Conservation (phyloP, 2,888 invertebrate genomes). For the Epinotia brunnichana region DNA sequence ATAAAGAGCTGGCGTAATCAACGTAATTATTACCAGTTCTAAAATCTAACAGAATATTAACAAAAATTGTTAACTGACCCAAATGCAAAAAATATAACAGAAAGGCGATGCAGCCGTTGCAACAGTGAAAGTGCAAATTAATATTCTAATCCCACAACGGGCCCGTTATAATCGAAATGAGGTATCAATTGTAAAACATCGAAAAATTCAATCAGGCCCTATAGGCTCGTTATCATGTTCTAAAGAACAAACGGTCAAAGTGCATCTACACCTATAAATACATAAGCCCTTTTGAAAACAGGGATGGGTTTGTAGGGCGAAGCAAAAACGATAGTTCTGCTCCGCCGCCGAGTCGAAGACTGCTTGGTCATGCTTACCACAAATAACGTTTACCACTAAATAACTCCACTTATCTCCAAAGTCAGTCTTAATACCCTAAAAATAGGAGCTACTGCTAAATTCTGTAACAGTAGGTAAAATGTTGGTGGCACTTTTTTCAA, state of each 20-base stretch:
- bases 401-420: background rate
- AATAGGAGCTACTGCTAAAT: background rate
- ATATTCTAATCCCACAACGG: constrained; percentile 32
- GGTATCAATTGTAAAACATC: constrained; percentile 32
- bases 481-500: constrained; percentile 29
- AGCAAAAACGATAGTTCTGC: constrained; percentile 35
- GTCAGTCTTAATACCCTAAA: background rate
- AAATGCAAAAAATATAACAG: background rate
- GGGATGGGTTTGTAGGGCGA: constrained; percentile 36
- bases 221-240: constrained; percentile 2
- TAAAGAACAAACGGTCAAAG: constrained; percentile 13
- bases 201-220: constrained; percentile 40
- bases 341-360: constrained; percentile 31
- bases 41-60: no score
- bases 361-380: constrained; percentile 42
- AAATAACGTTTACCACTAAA: constrained; percentile 13
- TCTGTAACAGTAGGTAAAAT: background rate
- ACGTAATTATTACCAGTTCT: no score
- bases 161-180: constrained; percentile 32
- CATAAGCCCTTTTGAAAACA: constrained; percentile 10
- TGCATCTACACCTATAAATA: background rate
- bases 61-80: no score
- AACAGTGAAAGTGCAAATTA: constrained; percentile 16
- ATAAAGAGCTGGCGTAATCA: no score
- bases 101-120: background rate